phyloP scores from a whole-genome alignment of 2,888 invertebrate species.

The Cyrtodaria siliqua region DNA sequence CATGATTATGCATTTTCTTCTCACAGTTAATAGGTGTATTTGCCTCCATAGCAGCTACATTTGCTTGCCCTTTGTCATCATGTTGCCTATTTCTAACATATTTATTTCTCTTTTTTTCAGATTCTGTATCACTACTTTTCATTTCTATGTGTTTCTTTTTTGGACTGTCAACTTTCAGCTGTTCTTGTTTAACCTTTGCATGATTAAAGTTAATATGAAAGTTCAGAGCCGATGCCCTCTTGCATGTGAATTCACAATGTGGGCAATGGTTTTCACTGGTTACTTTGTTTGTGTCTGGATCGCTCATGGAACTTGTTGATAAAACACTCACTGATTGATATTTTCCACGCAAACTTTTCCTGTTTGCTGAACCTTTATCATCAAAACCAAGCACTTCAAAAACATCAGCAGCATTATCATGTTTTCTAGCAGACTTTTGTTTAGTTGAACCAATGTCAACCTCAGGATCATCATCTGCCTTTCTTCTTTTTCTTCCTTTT shows the following conservation, averaged over 20 bases:
- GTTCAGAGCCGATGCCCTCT: conserved; percentile 50
- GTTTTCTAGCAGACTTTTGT: not conserved
- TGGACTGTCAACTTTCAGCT: conserved; percentile 6
- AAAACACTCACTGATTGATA: too few species aligned
- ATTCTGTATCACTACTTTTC: not conserved
- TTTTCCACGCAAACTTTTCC: too few species aligned
- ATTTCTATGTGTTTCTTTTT: not conserved
- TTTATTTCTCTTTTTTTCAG: too few species aligned
- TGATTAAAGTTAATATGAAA: conserved; percentile 60
- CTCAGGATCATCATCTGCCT: conserved; percentile 1
- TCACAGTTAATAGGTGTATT: too few species aligned
- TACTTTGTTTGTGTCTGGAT: too few species aligned
- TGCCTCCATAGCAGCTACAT: not conserved
- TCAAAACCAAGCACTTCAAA: not conserved
- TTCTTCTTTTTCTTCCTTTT: conserved; percentile 44
- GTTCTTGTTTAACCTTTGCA: conserved; percentile 38
- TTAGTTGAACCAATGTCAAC: not conserved
- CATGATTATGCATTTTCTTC: too few species aligned
- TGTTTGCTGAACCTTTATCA: too few species aligned
- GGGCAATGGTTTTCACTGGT: conserved; percentile 34
- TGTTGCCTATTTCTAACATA: not conserved
- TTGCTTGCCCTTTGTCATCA: not conserved
- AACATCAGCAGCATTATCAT: too few species aligned
- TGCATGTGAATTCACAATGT: conserved; percentile 44
- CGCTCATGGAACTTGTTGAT: too few species aligned